Conservation (phyloP, 1,140 invertebrate genomes). For the Chionoecetes opilio region DNA sequence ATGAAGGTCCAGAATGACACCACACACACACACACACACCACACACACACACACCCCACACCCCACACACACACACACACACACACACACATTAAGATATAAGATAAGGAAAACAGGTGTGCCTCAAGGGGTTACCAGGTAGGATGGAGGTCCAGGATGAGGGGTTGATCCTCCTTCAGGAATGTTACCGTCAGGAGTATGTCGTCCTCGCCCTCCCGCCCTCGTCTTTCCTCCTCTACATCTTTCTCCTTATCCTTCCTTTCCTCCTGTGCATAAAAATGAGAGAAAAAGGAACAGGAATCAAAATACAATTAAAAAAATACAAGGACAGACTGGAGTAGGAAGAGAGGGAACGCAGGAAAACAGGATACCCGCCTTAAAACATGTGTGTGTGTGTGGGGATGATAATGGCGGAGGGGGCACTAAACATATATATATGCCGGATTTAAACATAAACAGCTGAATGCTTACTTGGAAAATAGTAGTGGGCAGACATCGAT, state of each 20-base stretch:
- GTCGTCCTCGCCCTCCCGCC: neutral
- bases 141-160: slow-evolving; percentile 38
- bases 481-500: too few species aligned
- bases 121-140: neutral
- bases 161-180: neutral
- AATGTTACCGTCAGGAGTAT: slow-evolving; percentile 24
- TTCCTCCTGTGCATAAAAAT: neutral
- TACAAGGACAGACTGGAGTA: neutral
- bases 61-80: too few species aligned
- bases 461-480: too few species aligned
- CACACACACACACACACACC: too few species aligned
- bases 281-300: too few species aligned
- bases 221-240: neutral
- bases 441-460: too few species aligned
- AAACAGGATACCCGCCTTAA: neutral
- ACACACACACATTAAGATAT: too few species aligned
- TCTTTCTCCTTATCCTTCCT: slow-evolving; percentile 11
- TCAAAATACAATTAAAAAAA: neutral
- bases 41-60: too few species aligned
- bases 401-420: too few species aligned
- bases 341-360: neutral
- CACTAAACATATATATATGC: too few species aligned
- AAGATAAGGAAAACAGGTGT: neutral
- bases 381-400: too few species aligned
- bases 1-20: too few species aligned